Evolutionary conservation across 2,113 vertebrate genomes (phyloP).

Genomic region (Pandion haliaetus): DNA sequence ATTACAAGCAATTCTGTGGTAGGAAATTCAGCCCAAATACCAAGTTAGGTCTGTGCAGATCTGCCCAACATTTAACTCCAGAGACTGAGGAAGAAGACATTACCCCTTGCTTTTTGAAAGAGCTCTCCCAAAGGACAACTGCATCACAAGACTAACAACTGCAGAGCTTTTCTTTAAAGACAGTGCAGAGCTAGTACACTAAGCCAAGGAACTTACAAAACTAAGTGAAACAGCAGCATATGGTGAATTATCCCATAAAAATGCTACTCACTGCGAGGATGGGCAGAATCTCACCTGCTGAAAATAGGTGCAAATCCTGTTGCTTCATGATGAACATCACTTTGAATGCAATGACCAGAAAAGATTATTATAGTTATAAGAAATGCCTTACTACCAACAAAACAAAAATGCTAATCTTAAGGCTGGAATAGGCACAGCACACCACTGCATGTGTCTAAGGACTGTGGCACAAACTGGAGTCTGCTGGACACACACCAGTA

Average conservation of each 20-base stretch:
- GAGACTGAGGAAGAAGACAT: background rate
- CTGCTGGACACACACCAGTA: background rate
- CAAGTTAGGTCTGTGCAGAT: rapidly evolving
- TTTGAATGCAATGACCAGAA: background rate
- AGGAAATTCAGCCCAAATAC: background rate
- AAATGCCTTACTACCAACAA: background rate
- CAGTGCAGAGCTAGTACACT: background rate
- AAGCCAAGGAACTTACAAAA: background rate
- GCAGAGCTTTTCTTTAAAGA: background rate
- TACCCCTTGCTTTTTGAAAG: background rate
- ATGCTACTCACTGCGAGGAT: background rate
- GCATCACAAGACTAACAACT: background rate
- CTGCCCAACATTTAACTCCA: background rate
- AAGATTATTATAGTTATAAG: background rate
- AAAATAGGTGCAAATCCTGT: background rate
- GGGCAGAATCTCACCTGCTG: background rate
- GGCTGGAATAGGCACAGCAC: background rate
- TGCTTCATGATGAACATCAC: background rate
- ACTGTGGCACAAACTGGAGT: background rate
- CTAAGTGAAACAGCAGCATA: background rate
- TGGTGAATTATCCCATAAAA: background rate
- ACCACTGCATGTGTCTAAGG: background rate
- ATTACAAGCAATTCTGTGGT: background rate
- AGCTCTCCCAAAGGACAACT: background rate
- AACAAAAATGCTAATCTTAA: background rate